These are phyloP conservation scores for Diadromus collaris DNA, from an alignment of 2,888 invertebrate species.

Conservation along the genomic window DNA sequence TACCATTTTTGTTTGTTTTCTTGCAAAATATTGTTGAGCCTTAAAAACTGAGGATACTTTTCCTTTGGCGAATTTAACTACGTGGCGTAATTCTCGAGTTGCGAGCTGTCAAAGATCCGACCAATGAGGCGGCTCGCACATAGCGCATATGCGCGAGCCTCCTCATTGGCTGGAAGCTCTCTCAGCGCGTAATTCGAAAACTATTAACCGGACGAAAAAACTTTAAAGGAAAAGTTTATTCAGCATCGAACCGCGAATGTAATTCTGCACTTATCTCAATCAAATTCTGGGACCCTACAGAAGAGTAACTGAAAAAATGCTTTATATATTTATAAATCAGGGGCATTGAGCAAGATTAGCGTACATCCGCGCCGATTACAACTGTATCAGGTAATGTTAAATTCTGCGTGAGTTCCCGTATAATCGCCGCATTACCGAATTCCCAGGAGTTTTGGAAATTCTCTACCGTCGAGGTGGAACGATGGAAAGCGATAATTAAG, in stretches of 20 bases:
- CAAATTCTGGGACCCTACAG: not conserved
- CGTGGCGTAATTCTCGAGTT: not conserved
- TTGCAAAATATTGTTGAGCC: not conserved
- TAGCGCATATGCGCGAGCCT: not conserved
- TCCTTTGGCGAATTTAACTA: not conserved
- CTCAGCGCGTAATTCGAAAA: not conserved
- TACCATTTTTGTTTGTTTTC: not conserved
- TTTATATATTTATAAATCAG: not conserved
- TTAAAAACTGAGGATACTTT: not conserved
- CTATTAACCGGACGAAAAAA: not conserved
- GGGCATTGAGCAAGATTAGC: not conserved
- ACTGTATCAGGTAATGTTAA: constrained; percentile 4
- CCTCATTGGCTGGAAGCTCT: not conserved
- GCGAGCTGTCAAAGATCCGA: not conserved
- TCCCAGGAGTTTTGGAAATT: constrained; percentile 36
- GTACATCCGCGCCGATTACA: constrained; percentile 1
- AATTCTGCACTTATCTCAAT: not conserved
- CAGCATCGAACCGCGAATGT: not conserved
- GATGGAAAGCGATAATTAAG: constrained; percentile 60
- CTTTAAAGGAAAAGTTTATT: not conserved
- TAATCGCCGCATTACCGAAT: constrained; percentile 40
- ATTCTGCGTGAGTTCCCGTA: constrained; percentile 38
- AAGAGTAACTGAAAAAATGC: not conserved
- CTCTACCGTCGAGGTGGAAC: constrained; percentile 29
- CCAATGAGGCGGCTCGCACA: not conserved